Evolutionary conservation across 30 jellyfish, hydroid and myxozoan genomes (phyloP).

Genomic region (Chrysaora quinquecirrha): DNA sequence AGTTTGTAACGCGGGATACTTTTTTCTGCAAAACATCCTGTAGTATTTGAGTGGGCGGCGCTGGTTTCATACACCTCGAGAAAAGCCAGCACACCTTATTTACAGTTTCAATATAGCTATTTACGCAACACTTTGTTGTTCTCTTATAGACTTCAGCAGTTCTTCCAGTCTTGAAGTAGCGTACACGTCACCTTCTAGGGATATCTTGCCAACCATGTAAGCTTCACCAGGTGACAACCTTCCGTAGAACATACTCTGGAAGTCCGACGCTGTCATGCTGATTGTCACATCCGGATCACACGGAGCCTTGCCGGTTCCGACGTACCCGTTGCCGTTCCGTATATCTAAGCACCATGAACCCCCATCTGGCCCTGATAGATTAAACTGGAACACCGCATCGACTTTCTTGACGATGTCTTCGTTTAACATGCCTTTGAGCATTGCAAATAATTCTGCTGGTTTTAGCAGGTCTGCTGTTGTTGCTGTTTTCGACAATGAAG

Average conservation of each 20-base stretch:
- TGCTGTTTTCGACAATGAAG: neutral
- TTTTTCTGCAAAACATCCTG: too few species aligned
- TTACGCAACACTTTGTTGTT: constrained; percentile 20
- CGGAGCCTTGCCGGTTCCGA: constrained; percentile 61
- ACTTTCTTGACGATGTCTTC: constrained; percentile 49
- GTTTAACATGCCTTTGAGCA: constrained; percentile 42
- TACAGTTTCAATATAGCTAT: neutral
- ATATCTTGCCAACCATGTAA: constrained; percentile 50
- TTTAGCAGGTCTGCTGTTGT: constrained; percentile 19
- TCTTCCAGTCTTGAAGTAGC: constrained; percentile 67
- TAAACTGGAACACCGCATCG: constrained; percentile 60
- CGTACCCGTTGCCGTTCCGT: constrained; percentile 27
- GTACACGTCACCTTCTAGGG: constrained; percentile 52
- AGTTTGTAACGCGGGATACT: too few species aligned
- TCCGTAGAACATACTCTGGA: constrained; percentile 62
- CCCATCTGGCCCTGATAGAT: constrained; percentile 47
- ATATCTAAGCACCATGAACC: constrained; percentile 72
- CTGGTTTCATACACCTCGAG: too few species aligned
- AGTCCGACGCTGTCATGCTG: constrained; percentile 22
- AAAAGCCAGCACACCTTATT: neutral
- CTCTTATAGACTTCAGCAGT: constrained; percentile 16
- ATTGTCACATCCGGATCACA: constrained; percentile 60
- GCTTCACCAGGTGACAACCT: constrained; percentile 59
- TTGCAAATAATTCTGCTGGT: constrained; percentile 65
- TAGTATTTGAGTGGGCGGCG: too few species aligned